These are phyloP conservation scores for Leptopilina drosophilae DNA, from an alignment of 2,888 invertebrate genomes.

Conservation along the genomic window DNA sequence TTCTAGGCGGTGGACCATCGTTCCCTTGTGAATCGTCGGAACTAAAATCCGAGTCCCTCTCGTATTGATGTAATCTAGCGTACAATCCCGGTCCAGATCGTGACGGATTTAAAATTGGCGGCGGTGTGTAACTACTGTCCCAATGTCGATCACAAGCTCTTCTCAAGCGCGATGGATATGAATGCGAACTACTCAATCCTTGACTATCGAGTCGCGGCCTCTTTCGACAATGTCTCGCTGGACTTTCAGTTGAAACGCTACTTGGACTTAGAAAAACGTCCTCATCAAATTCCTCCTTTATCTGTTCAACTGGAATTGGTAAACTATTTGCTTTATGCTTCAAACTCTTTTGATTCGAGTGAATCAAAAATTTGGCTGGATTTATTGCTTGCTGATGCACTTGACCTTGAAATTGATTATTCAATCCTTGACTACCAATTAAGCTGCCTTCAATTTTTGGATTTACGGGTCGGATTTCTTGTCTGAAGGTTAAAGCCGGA, in stretches of 20 bases:
- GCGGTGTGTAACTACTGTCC: slow-evolving; percentile 88
- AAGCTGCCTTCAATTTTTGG: slow-evolving; percentile 68
- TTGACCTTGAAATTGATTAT: slow-evolving; percentile 68
- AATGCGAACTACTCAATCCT: slow-evolving; percentile 76
- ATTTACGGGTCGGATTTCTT: slow-evolving; percentile 69
- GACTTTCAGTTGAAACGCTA: slow-evolving; percentile 81
- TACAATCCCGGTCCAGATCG: slow-evolving; percentile 92
- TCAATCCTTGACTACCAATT: slow-evolving; percentile 61
- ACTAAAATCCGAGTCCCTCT: slow-evolving; percentile 72
- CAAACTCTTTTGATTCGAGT: slow-evolving; percentile 65
- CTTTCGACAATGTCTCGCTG: slow-evolving; percentile 82
- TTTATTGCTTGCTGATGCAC: slow-evolving; percentile 71
- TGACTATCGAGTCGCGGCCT: slow-evolving; percentile 81
- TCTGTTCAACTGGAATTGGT: slow-evolving; percentile 72
- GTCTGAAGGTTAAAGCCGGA: slow-evolving; percentile 72
- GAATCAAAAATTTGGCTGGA: slow-evolving; percentile 74
- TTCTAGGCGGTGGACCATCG: slow-evolving; percentile 82
- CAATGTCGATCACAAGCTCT: slow-evolving; percentile 74
- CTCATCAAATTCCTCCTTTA: slow-evolving; percentile 84
- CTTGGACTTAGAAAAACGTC: slow-evolving; percentile 88
- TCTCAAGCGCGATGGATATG: slow-evolving; percentile 75
- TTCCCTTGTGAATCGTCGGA: slow-evolving; percentile 75
- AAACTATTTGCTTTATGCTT: slow-evolving; percentile 68
- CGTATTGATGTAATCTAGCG: slow-evolving; percentile 75
- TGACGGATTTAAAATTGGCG: slow-evolving; percentile 95